Evolutionary conservation across 2,797 vertebrate species (phyloP).

Genomic region (Neostethus bicornis): DNA sequence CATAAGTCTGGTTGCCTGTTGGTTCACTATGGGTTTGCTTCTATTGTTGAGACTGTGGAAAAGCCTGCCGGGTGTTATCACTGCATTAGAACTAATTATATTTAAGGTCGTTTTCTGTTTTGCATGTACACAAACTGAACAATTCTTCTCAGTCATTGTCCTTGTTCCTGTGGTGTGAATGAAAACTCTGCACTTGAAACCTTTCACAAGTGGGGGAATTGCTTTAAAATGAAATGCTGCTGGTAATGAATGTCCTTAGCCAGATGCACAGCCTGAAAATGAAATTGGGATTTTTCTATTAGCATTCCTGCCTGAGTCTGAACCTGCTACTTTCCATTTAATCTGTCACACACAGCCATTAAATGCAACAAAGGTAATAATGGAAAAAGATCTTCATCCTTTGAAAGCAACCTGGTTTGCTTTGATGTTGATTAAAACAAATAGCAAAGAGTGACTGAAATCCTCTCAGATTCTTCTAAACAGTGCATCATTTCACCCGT

Average conservation of each 20-base stretch:
- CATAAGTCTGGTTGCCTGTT: no score
- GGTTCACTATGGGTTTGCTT: no score
- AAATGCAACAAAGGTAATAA: conserved; percentile 50
- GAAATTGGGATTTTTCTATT: conserved; percentile 57
- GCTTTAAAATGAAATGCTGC: conserved; percentile 56
- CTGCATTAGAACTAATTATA: background rate
- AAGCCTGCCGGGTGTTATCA: background rate
- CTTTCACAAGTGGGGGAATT: conserved; percentile 51
- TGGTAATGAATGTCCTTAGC: conserved; percentile 60
- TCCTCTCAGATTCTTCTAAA: conserved; percentile 49
- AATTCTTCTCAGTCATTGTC: conserved; percentile 12
- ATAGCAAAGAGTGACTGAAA: conserved; percentile 58
- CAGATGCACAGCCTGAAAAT: conserved; percentile 41
- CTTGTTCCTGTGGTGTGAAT: conserved; percentile 1
- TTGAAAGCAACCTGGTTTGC: conserved; percentile 35
- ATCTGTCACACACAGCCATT: conserved; percentile 64
- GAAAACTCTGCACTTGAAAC: conserved; percentile 37
- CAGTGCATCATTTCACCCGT: conserved; percentile 21
- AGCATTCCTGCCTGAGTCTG: conserved; percentile 36
- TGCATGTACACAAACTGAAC: background rate
- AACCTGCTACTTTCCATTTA: conserved; percentile 56
- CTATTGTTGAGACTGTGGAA: background rate
- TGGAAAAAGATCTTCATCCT: conserved; percentile 40
- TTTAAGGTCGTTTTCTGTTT: background rate
- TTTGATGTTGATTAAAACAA: conserved; percentile 65